Evolutionary conservation across 2,113 vertebrate genomes (phyloP).

Genomic region (Alexandromys fortis): DNA sequence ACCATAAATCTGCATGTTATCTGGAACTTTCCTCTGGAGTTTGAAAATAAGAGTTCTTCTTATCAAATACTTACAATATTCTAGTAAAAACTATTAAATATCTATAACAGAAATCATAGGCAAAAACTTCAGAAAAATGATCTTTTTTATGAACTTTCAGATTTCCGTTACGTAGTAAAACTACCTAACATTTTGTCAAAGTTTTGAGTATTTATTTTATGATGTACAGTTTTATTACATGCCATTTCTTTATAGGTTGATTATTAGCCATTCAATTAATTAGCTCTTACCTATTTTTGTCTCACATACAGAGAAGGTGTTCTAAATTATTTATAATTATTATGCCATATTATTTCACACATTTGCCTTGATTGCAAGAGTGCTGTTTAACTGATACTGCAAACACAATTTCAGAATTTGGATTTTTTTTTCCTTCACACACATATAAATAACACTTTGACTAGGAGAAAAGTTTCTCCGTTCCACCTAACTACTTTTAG

Average conservation of each 20-base stretch:
- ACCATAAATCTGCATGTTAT: background rate
- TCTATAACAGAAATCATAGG: background rate
- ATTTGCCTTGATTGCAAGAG: background rate
- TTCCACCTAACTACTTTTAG: slow-evolving; percentile 57
- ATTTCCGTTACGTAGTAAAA: background rate
- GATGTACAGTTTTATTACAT: background rate
- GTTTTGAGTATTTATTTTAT: too few relatives aligned
- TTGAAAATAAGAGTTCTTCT: background rate
- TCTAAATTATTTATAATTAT: background rate
- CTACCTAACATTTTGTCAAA: background rate
- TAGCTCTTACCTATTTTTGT: background rate
- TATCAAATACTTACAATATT: background rate
- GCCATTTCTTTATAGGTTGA: background rate
- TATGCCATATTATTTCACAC: background rate
- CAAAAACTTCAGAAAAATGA: background rate
- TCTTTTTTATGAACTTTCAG: background rate
- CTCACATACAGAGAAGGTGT: background rate
- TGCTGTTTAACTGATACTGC: background rate
- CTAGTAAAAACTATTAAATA: background rate
- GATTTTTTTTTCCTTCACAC: background rate
- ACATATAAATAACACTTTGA: slow-evolving; percentile 18
- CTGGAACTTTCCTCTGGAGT: background rate
- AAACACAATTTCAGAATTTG: slow-evolving; percentile 17
- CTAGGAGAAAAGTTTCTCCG: slow-evolving; percentile 57
- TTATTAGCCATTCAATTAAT: background rate